Conservation (phyloP, 64 coral and sea anemone species). For the Pachyseris speciosa region DNA sequence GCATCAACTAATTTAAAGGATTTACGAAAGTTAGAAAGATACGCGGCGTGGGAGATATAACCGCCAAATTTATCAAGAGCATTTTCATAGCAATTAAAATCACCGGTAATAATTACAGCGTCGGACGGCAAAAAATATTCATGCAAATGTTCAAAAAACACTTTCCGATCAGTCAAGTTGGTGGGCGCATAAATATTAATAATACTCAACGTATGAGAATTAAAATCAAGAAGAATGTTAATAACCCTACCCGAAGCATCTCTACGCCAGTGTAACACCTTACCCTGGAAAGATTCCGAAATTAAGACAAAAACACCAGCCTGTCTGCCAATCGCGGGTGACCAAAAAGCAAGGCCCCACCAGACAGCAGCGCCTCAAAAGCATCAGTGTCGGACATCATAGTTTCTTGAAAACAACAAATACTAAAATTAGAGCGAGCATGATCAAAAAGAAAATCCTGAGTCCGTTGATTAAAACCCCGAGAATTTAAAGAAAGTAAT, state of each 20-base stretch:
- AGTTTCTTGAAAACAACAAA: too few species aligned
- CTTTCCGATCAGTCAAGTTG: not conserved
- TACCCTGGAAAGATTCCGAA: not conserved
- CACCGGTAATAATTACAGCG: not conserved
- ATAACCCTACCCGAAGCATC: not conserved
- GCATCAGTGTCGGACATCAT: too few species aligned
- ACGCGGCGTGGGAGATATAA: not conserved
- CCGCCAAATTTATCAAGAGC: conserved; percentile 12
- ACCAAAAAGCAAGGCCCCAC: too few species aligned
- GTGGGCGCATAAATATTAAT: conserved; percentile 43
- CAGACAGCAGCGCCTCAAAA: not conserved
- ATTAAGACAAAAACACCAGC: too few species aligned
- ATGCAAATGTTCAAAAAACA: not conserved
- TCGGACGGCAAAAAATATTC: not conserved
- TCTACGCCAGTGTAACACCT: not conserved
- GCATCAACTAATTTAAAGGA: conserved; percentile 15
- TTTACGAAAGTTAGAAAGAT: not conserved
- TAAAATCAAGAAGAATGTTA: not conserved
- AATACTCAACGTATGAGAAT: not conserved
- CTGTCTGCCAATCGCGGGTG: too few species aligned
- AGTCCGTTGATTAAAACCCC: too few species aligned
- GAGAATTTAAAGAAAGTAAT: too few species aligned
- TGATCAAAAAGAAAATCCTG: too few species aligned
- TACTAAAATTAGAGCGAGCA: too few species aligned
- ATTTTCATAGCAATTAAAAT: conserved; percentile 33